Conservation (phyloP, 1,140 invertebrate genomes). For the Cydia amplana region DNA sequence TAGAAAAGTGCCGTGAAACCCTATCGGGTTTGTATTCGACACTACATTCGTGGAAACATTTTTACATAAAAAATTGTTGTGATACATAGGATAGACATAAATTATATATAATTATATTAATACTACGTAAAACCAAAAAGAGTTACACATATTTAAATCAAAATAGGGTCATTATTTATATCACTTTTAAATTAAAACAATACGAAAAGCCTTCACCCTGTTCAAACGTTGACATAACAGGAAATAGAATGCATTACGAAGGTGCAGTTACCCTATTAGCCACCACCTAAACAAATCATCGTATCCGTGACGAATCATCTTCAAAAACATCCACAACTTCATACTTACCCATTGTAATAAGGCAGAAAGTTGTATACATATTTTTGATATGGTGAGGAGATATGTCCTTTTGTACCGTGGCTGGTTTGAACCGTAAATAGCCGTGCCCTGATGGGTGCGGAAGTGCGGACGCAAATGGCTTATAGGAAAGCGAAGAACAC, state of each 20-base stretch:
- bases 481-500: not conserved
- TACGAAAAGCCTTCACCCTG: not conserved
- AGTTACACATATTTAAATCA: no score
- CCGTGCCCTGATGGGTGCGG: not conserved
- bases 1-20: no score
- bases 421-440: not conserved
- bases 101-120: no score
- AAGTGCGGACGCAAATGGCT: constrained; percentile 1
- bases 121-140: no score
- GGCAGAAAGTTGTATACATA: not conserved
- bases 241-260: not conserved
- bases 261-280: constrained; percentile 6
- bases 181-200: not conserved
- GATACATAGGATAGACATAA: no score
- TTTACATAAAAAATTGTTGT: no score
- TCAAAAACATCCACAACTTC: not conserved
- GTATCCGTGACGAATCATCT: not conserved
- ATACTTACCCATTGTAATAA: not conserved
- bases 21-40: no score
- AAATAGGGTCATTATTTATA: no score
- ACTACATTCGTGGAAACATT: no score
- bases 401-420: not conserved
- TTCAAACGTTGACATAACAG: not conserved
- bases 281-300: not conserved
- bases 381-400: not conserved